Conservation (phyloP, 2,797 vertebrate genomes). For the Fistularia commersonii region DNA sequence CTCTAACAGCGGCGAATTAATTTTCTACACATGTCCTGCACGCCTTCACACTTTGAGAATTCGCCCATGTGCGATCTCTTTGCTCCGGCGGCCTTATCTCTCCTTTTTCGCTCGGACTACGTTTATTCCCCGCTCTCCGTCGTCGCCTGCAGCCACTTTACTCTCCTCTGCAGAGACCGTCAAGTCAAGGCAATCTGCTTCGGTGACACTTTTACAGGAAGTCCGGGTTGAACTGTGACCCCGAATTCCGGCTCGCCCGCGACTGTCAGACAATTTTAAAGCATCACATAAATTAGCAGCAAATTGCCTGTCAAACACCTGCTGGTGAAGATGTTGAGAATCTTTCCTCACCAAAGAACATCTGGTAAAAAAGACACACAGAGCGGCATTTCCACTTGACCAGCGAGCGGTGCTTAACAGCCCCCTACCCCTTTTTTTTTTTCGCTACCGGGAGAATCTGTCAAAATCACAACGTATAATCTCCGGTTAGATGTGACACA, state of each 20-base stretch:
- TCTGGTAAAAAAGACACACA: constrained; percentile 32
- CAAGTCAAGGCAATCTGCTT: constrained; percentile 52
- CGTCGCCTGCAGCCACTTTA: constrained; percentile 30
- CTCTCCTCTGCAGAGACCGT: constrained; percentile 38
- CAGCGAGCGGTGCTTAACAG: constrained; percentile 43
- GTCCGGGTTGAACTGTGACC: constrained; percentile 62
- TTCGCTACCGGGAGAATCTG: constrained; percentile 15
- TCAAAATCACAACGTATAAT: constrained; percentile 55
- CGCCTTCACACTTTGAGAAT: constrained; percentile 43
- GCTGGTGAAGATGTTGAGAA: constrained; percentile 41
- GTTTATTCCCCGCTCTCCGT: constrained; percentile 13
- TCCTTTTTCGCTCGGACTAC: constrained; percentile 35
- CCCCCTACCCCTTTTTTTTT: constrained; percentile 17
- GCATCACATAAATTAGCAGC: constrained; percentile 61
- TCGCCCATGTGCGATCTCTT: constrained; percentile 43
- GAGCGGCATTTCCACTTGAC: constrained; percentile 42
- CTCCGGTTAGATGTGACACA: constrained; percentile 35
- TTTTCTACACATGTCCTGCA: constrained; percentile 32
- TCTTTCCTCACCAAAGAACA: constrained; percentile 38
- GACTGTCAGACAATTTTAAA: constrained; percentile 55
- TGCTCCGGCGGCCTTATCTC: constrained; percentile 26
- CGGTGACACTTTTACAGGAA: constrained; percentile 62
- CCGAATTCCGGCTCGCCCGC: constrained; percentile 20
- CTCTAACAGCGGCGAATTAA: constrained; percentile 22
- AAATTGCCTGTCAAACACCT: constrained; percentile 71